Evolutionary conservation across 2,888 invertebrate genomes (phyloP).

Genomic region (Ophion ventricosus): DNA sequence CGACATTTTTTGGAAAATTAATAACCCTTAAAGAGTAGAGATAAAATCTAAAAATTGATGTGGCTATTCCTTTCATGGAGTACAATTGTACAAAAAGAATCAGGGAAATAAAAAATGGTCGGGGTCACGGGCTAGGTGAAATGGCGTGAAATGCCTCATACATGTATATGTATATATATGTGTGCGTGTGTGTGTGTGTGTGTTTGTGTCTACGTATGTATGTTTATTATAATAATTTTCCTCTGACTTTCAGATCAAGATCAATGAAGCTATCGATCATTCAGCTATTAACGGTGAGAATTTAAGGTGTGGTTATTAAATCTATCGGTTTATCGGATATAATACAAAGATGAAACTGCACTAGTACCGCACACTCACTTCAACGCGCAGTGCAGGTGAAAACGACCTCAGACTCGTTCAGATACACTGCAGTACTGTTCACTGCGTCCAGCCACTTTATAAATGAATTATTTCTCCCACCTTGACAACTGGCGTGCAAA

Average conservation of each 20-base stretch:
- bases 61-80: too few species aligned
- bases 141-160: too few species aligned
- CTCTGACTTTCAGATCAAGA: conserved; percentile 34
- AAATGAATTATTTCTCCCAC: conserved; percentile 81
- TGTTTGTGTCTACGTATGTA: not conserved
- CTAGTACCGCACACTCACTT: conserved; percentile 47
- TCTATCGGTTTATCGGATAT: conserved; percentile 7
- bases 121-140: too few species aligned
- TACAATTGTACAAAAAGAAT: too few species aligned
- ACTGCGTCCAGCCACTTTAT: conserved; percentile 79
- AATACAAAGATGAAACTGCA: conserved; percentile 16
- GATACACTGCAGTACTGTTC: conserved; percentile 79
- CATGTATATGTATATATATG: too few species aligned
- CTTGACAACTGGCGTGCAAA: conserved; percentile 62
- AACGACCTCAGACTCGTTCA: conserved; percentile 44
- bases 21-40: too few species aligned
- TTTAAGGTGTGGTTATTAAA: conserved; percentile 8
- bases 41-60: too few species aligned
- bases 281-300: conserved; percentile 4
- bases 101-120: too few species aligned
- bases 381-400: conserved; percentile 34
- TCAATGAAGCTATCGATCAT: conserved; percentile 16
- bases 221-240: not conserved
- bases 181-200: too few species aligned
- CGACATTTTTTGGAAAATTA: too few species aligned